Evolutionary conservation across 2,113 vertebrate genomes (phyloP).

Genomic region (Ornithorhynchus anatinus): DNA sequence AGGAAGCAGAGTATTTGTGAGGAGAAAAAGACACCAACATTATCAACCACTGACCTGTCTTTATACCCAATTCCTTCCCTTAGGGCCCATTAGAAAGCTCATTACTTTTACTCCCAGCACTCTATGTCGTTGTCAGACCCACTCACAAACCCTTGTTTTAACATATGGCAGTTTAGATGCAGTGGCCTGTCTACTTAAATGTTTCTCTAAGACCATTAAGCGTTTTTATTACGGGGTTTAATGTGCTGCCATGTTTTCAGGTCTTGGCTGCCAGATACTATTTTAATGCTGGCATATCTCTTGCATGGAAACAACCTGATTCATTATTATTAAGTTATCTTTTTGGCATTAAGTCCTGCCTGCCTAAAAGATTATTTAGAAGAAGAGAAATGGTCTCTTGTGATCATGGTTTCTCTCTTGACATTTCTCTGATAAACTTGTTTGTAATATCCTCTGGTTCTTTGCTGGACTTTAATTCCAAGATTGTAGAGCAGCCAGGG

Average conservation of each 20-base stretch:
- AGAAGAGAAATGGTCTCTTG: slow-evolving; percentile 52
- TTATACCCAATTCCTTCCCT: not conserved
- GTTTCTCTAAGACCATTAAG: slow-evolving; percentile 37
- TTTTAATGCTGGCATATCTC: slow-evolving; percentile 50
- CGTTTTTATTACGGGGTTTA: slow-evolving; percentile 28
- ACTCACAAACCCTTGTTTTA: slow-evolving; percentile 18
- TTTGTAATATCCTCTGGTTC: slow-evolving; percentile 49
- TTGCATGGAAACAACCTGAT: slow-evolving; percentile 29
- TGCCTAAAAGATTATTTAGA: slow-evolving; percentile 34
- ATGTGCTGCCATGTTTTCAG: slow-evolving; percentile 36
- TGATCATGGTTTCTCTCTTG: slow-evolving; percentile 38
- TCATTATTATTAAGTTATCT: slow-evolving; percentile 56
- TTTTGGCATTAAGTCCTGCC: slow-evolving; percentile 28
- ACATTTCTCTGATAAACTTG: slow-evolving; percentile 58
- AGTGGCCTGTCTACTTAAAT: slow-evolving; percentile 25
- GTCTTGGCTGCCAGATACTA: slow-evolving; percentile 14
- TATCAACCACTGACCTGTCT: not conserved
- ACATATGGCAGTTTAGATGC: slow-evolving; percentile 27
- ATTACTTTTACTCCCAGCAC: not conserved
- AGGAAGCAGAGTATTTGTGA: too few species aligned
- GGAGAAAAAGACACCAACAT: not conserved
- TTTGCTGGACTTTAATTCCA: slow-evolving; percentile 38
- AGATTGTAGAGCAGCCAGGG: slow-evolving; percentile 46
- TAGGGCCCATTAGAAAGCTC: not conserved
- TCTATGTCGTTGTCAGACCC: slow-evolving; percentile 8